Evolutionary conservation across 1,140 invertebrate species (phyloP).

Genomic region (Drosophila orosa): DNA sequence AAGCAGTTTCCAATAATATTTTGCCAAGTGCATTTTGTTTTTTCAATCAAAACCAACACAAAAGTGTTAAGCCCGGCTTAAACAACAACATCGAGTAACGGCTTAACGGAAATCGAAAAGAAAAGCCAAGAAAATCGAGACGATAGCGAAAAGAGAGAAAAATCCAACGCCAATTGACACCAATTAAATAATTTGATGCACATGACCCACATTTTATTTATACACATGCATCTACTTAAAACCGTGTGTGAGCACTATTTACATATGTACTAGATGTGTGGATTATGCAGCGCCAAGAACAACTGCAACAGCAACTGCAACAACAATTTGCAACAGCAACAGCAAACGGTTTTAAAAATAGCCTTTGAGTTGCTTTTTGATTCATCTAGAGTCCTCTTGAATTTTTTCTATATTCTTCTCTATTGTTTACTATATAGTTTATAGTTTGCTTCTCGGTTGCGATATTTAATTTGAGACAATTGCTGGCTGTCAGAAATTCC

Average conservation of each 20-base stretch:
- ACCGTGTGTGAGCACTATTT: background rate
- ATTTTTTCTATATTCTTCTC: slow-evolving; percentile 4
- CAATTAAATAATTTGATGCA: slow-evolving; percentile 83
- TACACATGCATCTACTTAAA: slow-evolving; percentile 41
- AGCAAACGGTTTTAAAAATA: slow-evolving; percentile 40
- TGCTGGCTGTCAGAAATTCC: slow-evolving; percentile 10
- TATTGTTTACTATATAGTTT: slow-evolving; percentile 1
- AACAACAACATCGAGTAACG: slow-evolving; percentile 24
- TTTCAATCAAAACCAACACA: slow-evolving; percentile 32
- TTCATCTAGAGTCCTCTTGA: slow-evolving; percentile 8
- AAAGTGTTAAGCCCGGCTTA: slow-evolving; percentile 55
- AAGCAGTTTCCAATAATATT: background rate
- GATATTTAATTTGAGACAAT: slow-evolving; percentile 17
- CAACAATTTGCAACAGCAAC: slow-evolving; percentile 25
- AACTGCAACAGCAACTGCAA: slow-evolving; percentile 37
- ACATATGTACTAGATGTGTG: slow-evolving; percentile 18
- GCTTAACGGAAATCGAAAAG: slow-evolving; percentile 46
- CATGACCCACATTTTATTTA: slow-evolving; percentile 82
- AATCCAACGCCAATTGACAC: slow-evolving; percentile 73
- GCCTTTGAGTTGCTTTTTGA: slow-evolving; percentile 15
- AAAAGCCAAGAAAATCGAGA: slow-evolving; percentile 41
- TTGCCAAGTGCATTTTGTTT: slow-evolving; percentile 9
- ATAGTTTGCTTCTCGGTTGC: slow-evolving; percentile 3
- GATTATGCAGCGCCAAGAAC: slow-evolving; percentile 38
- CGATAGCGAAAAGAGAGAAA: slow-evolving; percentile 38